phyloP scores from a whole-genome alignment of 2,888 invertebrate species.

The Balanococcus diminutus region DNA sequence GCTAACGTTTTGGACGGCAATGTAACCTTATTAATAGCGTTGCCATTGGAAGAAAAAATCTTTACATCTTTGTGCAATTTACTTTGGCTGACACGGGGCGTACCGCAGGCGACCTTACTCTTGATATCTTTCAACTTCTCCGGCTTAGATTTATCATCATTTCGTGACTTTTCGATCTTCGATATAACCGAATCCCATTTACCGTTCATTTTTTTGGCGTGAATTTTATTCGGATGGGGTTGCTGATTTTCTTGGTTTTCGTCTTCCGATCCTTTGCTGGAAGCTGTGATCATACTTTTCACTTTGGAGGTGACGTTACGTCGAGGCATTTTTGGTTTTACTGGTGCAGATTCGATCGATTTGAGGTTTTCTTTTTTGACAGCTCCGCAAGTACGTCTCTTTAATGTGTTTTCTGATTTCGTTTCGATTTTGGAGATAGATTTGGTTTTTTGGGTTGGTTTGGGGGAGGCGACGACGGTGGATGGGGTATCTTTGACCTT shows the following conservation, averaged over 20 bases:
- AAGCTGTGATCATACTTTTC: conserved; percentile 69
- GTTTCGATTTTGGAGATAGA: not conserved
- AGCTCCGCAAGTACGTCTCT: not conserved
- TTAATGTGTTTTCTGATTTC: conserved; percentile 30
- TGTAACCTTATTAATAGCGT: conserved; percentile 46
- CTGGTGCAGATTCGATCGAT: not conserved
- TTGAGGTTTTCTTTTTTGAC: conserved; percentile 36
- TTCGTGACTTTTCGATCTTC: conserved; percentile 73
- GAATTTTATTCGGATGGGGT: not conserved
- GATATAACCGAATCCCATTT: conserved; percentile 86
- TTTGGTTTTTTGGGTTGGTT: conserved; percentile 9
- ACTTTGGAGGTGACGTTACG: conserved; percentile 78
- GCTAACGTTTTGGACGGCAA: conserved; percentile 15
- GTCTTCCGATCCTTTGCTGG: conserved; percentile 50
- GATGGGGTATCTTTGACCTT: conserved; percentile 59
- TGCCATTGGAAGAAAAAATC: conserved; percentile 47
- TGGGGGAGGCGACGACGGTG: not conserved
- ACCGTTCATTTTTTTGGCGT: conserved; percentile 66
- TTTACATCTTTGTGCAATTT: conserved; percentile 53
- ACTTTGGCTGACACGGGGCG: conserved; percentile 23
- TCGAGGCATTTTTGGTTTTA: conserved; percentile 78
- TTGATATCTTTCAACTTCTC: conserved; percentile 82
- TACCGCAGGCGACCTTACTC: conserved; percentile 72
- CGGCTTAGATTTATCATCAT: conserved; percentile 72
- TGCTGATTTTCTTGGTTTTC: conserved; percentile 51